A percentile compares a stretch with the other conserved stretches of the same genome.
These are phyloP conservation scores for Maniola jurtina DNA, from an alignment of 1,140 invertebrate genomes.

Conservation along the genomic window DNA sequence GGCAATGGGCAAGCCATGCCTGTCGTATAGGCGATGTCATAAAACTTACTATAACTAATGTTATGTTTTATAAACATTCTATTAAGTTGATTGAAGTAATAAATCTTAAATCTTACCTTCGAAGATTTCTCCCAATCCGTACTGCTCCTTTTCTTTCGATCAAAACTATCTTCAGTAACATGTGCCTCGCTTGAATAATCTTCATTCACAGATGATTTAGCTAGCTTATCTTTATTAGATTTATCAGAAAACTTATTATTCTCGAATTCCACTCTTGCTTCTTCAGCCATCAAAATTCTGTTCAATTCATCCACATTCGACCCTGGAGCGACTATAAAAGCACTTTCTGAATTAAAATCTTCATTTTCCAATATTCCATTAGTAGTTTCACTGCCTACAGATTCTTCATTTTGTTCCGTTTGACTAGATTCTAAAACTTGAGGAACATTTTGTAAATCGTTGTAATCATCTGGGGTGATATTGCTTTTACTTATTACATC, in stretches of 20 bases:
- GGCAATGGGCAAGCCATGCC: too few relatives aligned
- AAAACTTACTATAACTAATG: too few relatives aligned
- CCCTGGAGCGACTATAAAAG: constrained; percentile 43
- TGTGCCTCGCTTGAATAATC: constrained; percentile 5
- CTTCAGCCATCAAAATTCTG: constrained; percentile 37
- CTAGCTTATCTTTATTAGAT: neutral
- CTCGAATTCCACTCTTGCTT: constrained; percentile 34
- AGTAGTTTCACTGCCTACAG: constrained; percentile 11
- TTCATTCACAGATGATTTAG: neutral
- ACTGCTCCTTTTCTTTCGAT: constrained; percentile 45
- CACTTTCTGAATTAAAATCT: constrained; percentile 21
- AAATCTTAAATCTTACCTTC: neutral
- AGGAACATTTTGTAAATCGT: constrained; percentile 18
- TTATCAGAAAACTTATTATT: constrained; percentile 11
- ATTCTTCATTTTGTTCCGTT: constrained; percentile 7
- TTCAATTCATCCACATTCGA: constrained; percentile 37
- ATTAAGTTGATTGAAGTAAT: too few relatives aligned
- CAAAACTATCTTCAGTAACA: constrained; percentile 24
- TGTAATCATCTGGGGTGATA: constrained; percentile 17
- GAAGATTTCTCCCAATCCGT: constrained; percentile 35
- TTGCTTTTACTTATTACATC: constrained; percentile 21
- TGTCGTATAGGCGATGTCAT: too few relatives aligned
- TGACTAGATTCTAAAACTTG: neutral
- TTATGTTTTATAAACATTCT: too few relatives aligned
- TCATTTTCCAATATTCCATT: constrained; percentile 1